Evolutionary conservation across 2,888 invertebrate species (phyloP).

Genomic region (Ennomos quercinarius): DNA sequence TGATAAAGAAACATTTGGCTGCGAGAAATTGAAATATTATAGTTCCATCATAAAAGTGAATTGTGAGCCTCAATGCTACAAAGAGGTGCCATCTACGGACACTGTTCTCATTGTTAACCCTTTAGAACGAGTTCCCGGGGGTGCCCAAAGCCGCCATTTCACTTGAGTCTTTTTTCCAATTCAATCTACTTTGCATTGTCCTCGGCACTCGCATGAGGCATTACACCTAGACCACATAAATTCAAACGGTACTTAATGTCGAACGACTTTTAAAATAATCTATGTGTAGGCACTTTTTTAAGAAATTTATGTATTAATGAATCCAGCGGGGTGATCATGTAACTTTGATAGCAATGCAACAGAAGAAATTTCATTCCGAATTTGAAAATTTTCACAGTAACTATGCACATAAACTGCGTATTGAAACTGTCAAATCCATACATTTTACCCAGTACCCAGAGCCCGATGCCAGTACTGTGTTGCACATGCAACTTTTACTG

Average conservation of each 20-base stretch:
- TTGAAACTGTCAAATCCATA: no score
- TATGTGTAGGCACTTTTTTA: not conserved
- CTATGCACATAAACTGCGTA: no score
- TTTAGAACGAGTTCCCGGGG: slow-evolving; percentile 67
- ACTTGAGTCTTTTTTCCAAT: slow-evolving; percentile 82
- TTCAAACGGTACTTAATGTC: slow-evolving; percentile 10
- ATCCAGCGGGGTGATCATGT: no score
- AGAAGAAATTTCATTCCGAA: no score
- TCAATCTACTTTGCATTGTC: slow-evolving; percentile 85
- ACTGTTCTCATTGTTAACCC: slow-evolving; percentile 75
- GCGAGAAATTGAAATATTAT: slow-evolving; percentile 20
- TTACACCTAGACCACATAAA: slow-evolving; percentile 70
- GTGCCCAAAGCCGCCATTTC: slow-evolving; percentile 76
- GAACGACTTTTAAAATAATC: not conserved
- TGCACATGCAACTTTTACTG: no score
- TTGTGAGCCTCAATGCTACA: slow-evolving; percentile 42
- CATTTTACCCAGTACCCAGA: no score
- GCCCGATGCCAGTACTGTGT: no score
- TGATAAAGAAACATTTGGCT: slow-evolving; percentile 12
- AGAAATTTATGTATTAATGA: no score
- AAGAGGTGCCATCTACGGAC: slow-evolving; percentile 59
- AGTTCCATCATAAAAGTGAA: slow-evolving; percentile 33
- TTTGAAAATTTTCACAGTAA: no score
- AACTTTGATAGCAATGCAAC: no score
- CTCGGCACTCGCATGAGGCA: slow-evolving; percentile 81